Percentiles rank a stretch among this genome's conserved stretches.
These are phyloP conservation scores for Meteorus colon DNA, from an alignment of 2,888 invertebrate genomes.

Conservation along the genomic window DNA sequence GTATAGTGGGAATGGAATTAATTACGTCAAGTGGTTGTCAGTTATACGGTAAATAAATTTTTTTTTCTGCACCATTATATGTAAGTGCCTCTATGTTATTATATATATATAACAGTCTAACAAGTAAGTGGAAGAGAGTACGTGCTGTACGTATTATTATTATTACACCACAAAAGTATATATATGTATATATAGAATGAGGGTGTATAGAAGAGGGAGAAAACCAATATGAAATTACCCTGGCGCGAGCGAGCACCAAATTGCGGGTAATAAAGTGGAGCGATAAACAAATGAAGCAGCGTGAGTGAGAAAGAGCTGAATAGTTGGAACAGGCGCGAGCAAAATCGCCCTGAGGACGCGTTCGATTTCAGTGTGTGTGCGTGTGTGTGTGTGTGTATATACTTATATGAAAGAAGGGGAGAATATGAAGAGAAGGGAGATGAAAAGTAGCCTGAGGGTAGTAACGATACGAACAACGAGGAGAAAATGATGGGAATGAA, in stretches of 20 bases:
- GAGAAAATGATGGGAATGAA: constrained; percentile 41
- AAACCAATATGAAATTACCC: constrained; percentile 71
- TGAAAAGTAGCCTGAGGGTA: constrained; percentile 32
- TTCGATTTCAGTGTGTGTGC: background rate
- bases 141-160: constrained; percentile 33
- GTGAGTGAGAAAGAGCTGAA: constrained; percentile 53
- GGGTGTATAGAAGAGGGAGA: constrained; percentile 55
- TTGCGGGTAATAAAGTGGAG: constrained; percentile 70
- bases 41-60: constrained; percentile 20
- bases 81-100: constrained; percentile 26
- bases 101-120: constrained; percentile 17
- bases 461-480: constrained; percentile 20
- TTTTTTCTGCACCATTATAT: background rate
- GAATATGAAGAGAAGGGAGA: constrained; percentile 26
- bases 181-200: constrained; percentile 9
- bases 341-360: constrained; percentile 27
- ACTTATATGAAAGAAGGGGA: background rate
- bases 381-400: background rate
- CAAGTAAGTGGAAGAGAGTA: constrained; percentile 19
- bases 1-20: background rate
- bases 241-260: constrained; percentile 68
- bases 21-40: constrained; percentile 18
- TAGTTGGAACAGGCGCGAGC: constrained; percentile 31
- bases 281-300: constrained; percentile 71
- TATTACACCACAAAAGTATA: constrained; percentile 33